Evolutionary conservation across 2,888 invertebrate genomes (phyloP), one percentile per base, ranked within the genome.

Genomic region (Tetropium fuscum): DNA sequence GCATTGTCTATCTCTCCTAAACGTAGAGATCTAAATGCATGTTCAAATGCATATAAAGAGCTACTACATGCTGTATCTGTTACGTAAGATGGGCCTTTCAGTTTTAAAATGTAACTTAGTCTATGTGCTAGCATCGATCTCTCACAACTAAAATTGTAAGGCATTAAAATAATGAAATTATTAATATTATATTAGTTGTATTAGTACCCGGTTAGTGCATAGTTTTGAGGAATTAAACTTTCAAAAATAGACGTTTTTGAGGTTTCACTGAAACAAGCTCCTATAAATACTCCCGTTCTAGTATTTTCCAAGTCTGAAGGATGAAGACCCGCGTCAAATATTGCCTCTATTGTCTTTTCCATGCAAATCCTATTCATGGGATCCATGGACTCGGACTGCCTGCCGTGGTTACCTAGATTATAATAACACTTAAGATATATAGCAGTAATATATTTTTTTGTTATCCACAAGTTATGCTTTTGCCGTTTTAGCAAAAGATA

Each of bases 51-150:
- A 70, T 92, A 88, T 68, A 95, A 85, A 7, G 95, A 93, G 51
- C 96, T 96, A n/a, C 95, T 95, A 79, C 97, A 97, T 0, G 97
- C 97, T 0, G 96, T 94, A 81, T 97, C 97, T 7, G 95, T 85
- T 0, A 92, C 86, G 82, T 90, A 93, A 5, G 95, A 94, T 0
- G 96, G 96, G 0, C 97, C 95, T 71, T 90, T 90, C n/a, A 94
- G 85, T 13, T 95, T 95, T 63, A 97, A 86, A 82, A 90, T 90
- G 80, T 92, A 96, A 0, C 95, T 95, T 64, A 97, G 87, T 49
- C 96, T 87, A 81, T 95, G 95, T n/a, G 96, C 92, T 78, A 95
- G 87, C 95, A 97, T 95, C 3, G 94, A 93, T 58, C 94, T 87
- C 70, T 91, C 91, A 11, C 30, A 36, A 18, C 55, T 63, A 22